Evolutionary conservation across 64 coral and sea anemone species (phyloP).

Genomic region (Platygyra sinensis): DNA sequence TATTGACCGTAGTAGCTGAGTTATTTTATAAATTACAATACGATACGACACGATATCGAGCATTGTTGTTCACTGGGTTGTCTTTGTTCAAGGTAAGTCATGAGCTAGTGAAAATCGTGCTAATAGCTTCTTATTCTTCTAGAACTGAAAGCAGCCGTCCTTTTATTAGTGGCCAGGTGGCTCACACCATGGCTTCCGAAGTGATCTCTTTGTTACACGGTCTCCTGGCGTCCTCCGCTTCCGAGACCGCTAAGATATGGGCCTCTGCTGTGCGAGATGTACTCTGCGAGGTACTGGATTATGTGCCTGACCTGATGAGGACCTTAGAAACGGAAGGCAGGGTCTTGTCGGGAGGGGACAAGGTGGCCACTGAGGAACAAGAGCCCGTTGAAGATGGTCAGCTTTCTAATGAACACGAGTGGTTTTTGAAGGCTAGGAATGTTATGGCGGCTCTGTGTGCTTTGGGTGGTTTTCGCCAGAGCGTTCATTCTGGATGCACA

Average conservation of each 20-base stretch:
- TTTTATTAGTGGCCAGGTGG: slow-evolving; percentile 88
- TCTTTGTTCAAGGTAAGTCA: not conserved
- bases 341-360: not conserved
- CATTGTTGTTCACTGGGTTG: not conserved
- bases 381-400: slow-evolving; percentile 23
- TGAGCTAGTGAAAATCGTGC: not conserved
- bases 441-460: slow-evolving; percentile 83
- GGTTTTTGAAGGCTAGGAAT: slow-evolving; percentile 66
- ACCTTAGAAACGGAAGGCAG: slow-evolving; percentile 60
- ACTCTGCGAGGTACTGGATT: slow-evolving; percentile 66
- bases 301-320: slow-evolving; percentile 61
- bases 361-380: not conserved
- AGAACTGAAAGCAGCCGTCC: slow-evolving; percentile 75
- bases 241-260: slow-evolving; percentile 84
- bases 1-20: too few species aligned
- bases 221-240: slow-evolving; percentile 41
- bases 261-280: slow-evolving; percentile 72
- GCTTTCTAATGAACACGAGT: slow-evolving; percentile 21
- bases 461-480: slow-evolving; percentile 85
- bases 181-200: slow-evolving; percentile 95
- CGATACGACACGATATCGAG: not conserved
- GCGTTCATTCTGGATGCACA: slow-evolving; percentile 67
- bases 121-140: not conserved
- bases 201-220: slow-evolving; percentile 84
- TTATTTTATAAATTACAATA: too few species aligned